A percentile compares a stretch with the other conserved stretches of the same genome.
Conservation (phyloP, 2,113 vertebrate species). For the Rissa tridactyla region DNA sequence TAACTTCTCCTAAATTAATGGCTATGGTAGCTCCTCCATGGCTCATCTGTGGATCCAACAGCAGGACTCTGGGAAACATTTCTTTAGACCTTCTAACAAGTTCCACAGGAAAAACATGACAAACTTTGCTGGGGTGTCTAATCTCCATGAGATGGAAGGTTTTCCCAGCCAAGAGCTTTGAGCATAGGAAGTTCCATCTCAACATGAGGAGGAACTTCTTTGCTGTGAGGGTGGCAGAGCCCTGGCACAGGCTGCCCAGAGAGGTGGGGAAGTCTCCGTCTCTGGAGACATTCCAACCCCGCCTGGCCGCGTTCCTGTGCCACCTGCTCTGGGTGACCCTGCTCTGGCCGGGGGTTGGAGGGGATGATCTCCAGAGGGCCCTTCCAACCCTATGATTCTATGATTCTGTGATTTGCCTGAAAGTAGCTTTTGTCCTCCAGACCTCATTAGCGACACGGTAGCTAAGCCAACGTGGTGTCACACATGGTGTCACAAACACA, state of each 20-base stretch:
- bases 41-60: background rate
- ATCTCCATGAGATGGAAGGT: background rate
- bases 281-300: too few species aligned
- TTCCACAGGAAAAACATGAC: background rate
- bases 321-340: too few species aligned
- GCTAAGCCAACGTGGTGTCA: background rate
- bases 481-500: background rate
- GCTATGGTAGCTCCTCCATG: background rate
- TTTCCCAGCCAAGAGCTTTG: background rate
- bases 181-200: too few species aligned
- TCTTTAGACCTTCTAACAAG: background rate
- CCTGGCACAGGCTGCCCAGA: too few species aligned
- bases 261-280: too few species aligned
- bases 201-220: too few species aligned
- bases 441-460: background rate
- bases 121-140: background rate
- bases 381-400: too few species aligned
- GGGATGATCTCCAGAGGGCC: too few species aligned
- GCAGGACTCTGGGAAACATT: background rate
- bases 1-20: background rate
- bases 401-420: too few species aligned
- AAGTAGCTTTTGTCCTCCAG: background rate
- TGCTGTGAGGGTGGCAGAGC: too few species aligned
- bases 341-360: too few species aligned
- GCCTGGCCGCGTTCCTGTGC: too few species aligned